phyloP scores from a whole-genome alignment of 2,113 vertebrate species.

The Thamnaconus septentrionalis region DNA sequence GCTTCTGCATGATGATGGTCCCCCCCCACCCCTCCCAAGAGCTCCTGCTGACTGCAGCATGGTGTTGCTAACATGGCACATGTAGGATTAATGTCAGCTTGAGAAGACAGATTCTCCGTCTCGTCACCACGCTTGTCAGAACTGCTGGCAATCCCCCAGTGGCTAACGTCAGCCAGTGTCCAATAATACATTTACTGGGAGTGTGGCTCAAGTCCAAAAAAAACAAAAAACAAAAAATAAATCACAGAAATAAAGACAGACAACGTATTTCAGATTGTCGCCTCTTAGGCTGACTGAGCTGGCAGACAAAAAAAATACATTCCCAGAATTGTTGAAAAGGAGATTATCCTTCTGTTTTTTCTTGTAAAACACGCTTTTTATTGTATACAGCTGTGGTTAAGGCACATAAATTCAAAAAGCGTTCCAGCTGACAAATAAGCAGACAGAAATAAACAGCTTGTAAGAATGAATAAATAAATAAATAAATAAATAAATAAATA shows the following conservation, averaged over 20 bases:
- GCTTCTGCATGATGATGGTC: no score
- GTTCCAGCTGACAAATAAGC: background rate
- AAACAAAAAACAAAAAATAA: background rate
- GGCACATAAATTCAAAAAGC: background rate
- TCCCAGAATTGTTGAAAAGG: background rate
- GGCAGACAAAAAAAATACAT: background rate
- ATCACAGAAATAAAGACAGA: no score
- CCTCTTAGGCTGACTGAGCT: conserved; percentile 5
- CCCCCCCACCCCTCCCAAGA: no score
- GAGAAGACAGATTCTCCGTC: conserved; percentile 1
- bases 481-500: no score
- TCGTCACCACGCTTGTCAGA: background rate
- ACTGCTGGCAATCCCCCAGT: background rate
- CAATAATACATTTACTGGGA: background rate
- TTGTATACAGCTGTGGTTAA: background rate
- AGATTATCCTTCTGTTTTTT: background rate
- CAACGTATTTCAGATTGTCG: conserved; percentile 1
- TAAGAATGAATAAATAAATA: no score
- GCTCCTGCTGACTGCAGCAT: background rate
- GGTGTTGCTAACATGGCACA: background rate
- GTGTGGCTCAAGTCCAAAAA: background rate
- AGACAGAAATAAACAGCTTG: no score
- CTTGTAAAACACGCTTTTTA: background rate
- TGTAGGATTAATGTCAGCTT: conserved; percentile 5
- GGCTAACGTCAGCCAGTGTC: background rate